Percentiles rank a stretch among this genome's conserved stretches.
Conservation (phyloP, 2,113 vertebrate genomes). For the Tenebrosternarchus preto region DNA sequence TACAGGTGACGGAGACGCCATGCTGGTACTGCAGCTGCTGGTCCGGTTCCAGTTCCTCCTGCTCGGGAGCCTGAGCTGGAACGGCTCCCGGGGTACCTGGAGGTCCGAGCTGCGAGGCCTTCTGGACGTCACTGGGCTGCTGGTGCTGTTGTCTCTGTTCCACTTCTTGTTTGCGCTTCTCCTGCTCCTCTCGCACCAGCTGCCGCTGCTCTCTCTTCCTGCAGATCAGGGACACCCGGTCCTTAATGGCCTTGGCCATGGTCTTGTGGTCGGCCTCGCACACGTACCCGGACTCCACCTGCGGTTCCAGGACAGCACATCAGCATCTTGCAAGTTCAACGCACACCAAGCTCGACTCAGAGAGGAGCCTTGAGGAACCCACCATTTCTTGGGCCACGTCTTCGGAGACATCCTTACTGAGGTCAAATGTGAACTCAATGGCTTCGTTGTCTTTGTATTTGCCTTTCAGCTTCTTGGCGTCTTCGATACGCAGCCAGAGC, state of each 20-base stretch:
- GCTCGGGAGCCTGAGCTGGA: conserved; percentile 79
- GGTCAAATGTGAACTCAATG: conserved; percentile 97
- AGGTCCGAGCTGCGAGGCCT: conserved; percentile 60
- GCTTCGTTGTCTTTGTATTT: conserved; percentile 99
- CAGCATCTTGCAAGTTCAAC: too few relatives aligned
- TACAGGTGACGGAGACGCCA: conserved; percentile 83
- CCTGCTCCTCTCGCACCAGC: conserved; percentile 89
- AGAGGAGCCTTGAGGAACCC: conserved; percentile 21
- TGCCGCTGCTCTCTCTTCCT: conserved; percentile 94
- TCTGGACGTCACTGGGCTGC: conserved; percentile 75
- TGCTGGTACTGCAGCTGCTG: conserved; percentile 88
- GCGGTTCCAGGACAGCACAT: not conserved
- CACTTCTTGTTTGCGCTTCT: conserved; percentile 85
- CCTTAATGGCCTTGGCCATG: conserved; percentile 98
- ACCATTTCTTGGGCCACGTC: conserved; percentile 99
- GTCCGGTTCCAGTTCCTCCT: conserved; percentile 87
- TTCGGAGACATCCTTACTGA: conserved; percentile 94
- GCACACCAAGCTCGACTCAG: not conserved
- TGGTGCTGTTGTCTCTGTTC: conserved; percentile 69
- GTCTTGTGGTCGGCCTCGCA: conserved; percentile 99
- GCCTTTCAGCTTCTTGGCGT: conserved; percentile 97
- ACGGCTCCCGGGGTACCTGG: conserved; percentile 26
- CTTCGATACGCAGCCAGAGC: conserved; percentile 96
- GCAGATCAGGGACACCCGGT: conserved; percentile 93
- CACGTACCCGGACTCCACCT: conserved; percentile 98